Evolutionary conservation across 1,140 invertebrate species (phyloP).

Genomic region (Lithobius niger): DNA sequence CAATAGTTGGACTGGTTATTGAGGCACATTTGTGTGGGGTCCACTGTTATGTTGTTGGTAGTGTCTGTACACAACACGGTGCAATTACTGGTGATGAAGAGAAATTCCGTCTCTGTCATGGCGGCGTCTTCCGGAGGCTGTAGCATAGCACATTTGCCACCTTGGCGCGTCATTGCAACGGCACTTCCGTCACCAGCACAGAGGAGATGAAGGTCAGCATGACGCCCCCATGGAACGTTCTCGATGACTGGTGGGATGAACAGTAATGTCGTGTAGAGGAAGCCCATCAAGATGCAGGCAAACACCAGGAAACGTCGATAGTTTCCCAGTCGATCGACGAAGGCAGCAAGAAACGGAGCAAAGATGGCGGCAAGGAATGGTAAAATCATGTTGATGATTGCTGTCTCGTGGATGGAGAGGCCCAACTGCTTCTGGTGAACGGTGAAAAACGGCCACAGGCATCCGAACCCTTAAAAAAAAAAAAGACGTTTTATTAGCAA

Average conservation of each 20-base stretch:
- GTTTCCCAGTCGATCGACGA: background rate
- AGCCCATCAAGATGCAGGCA: constrained; percentile 1
- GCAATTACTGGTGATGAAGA: background rate
- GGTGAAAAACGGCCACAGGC: constrained; percentile 60
- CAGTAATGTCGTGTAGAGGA: constrained; percentile 17
- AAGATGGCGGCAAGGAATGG: constrained; percentile 59
- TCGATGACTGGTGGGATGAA: constrained; percentile 20
- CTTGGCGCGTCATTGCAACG: background rate
- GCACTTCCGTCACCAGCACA: background rate
- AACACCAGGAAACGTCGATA: background rate
- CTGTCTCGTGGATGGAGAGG: constrained; percentile 64
- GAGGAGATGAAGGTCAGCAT: background rate
- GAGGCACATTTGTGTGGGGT: background rate
- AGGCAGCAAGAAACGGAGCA: constrained; percentile 47
- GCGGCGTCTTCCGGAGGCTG: background rate
- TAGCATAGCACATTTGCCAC: background rate
- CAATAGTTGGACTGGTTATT: background rate
- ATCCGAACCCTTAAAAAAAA: constrained; percentile 53
- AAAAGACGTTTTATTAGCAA: no score
- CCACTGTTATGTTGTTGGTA: background rate
- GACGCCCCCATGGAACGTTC: background rate
- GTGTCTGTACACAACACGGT: background rate
- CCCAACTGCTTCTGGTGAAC: constrained; percentile 79
- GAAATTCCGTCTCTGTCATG: background rate
- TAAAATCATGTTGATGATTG: constrained; percentile 64